Conservation (phyloP, 2,888 invertebrate genomes). For the Zaprionus obscuricornis region DNA sequence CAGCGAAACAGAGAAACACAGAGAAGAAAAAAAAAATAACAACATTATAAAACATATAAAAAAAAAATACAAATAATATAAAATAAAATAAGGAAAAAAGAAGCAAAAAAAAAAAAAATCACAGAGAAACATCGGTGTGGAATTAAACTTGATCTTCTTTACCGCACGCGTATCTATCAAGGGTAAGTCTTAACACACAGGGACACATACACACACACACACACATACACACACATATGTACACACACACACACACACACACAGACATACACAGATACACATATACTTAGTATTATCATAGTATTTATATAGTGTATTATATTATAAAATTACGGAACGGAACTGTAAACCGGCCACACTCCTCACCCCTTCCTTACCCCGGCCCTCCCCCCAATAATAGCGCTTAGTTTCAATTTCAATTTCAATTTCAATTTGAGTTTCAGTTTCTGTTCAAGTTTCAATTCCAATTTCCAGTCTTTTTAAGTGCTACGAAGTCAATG, state of each 20-base stretch:
- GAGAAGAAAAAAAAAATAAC: conserved; percentile 18
- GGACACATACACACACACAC: background rate
- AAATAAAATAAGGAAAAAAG: conserved; percentile 4
- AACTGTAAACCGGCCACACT: no score
- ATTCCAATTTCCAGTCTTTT: conserved; percentile 1
- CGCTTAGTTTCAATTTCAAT: no score
- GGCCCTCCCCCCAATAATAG: no score
- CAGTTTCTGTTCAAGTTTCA: background rate
- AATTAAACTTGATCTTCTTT: conserved; percentile 49
- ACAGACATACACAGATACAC: no score
- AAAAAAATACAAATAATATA: conserved; percentile 6
- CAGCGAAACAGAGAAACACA: conserved; percentile 27
- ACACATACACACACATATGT: background rate
- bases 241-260: background rate
- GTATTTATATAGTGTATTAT: no score
- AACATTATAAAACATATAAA: no score
- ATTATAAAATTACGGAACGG: no score
- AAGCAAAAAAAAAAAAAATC: no score
- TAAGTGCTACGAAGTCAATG: conserved; percentile 37
- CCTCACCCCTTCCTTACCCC: no score
- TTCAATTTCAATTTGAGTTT: no score
- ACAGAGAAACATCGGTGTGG: no score
- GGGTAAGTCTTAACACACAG: conserved; percentile 36
- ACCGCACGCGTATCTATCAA: conserved; percentile 49
- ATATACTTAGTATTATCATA: no score